Evolutionary conservation across 2,797 vertebrate genomes (phyloP).

Genomic region (Hippopotamyrus pictus): DNA sequence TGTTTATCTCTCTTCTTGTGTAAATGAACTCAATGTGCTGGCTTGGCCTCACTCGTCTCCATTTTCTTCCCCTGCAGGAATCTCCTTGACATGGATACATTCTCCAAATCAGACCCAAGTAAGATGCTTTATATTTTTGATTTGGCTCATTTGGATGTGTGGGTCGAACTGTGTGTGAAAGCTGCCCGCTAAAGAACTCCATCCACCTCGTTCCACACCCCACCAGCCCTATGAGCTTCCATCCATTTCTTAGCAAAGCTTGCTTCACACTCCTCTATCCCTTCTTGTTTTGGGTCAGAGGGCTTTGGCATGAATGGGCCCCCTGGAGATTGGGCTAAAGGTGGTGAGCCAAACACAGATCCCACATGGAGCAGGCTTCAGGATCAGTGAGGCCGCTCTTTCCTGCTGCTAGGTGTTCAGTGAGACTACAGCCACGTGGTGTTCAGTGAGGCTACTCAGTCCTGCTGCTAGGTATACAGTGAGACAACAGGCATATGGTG

Average conservation of each 20-base stretch:
- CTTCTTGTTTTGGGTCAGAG: background rate
- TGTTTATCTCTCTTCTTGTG: background rate
- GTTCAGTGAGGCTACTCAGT: background rate
- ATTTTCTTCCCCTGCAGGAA: constrained; percentile 72
- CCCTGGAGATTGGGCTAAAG: background rate
- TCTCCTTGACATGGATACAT: constrained; percentile 94
- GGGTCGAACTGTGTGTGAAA: background rate
- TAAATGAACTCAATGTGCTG: background rate
- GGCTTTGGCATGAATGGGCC: background rate
- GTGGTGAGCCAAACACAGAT: background rate
- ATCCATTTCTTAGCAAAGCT: background rate
- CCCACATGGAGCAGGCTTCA: background rate
- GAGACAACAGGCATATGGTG: too few species aligned
- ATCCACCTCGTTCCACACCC: background rate
- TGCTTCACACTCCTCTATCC: background rate
- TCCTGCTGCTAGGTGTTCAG: background rate
- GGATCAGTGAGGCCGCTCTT: background rate
- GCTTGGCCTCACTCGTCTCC: background rate
- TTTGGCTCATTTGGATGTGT: background rate
- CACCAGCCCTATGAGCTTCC: background rate
- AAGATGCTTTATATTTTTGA: constrained; percentile 55
- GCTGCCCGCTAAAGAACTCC: background rate
- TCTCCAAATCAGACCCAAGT: constrained; percentile 99
- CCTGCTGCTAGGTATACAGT: background rate
- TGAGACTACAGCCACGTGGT: too few species aligned